Evolutionary conservation across 2,113 vertebrate species (phyloP), one percentile per base, ranked within the genome.

Genomic region (Cnemophilus loriae): DNA sequence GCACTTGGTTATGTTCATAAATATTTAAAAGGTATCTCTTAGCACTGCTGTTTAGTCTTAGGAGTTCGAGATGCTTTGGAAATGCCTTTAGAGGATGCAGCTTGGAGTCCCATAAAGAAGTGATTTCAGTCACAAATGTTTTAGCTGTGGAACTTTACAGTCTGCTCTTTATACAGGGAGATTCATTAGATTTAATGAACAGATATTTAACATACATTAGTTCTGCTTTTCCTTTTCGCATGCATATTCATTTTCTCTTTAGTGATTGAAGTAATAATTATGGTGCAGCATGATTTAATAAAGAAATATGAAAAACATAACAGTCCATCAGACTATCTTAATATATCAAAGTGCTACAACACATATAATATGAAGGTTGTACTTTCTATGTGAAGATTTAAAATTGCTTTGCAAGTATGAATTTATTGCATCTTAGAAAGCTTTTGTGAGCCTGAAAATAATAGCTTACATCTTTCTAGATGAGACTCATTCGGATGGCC

Each of bases 171-270:
- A 55, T 60, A 60, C 24, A 64, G 11, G 33, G 35, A 92, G 33
- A 90, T 90, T 84, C 13, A 84, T 95, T 91, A 91, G 74, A 60
- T 81, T 92, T 94, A 92, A 94, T 59, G 60, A 97, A 81, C 33
- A 71, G 67, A 89, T 24, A 50, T 79, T 95, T 95, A 94, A 60
- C 33, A 37, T 56, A 41, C 52, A 91, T 89, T 93, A 89, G 56
- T 74, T 93, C 63, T 70, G 56, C 42, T 90, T 90, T 93, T 94
- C 17, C 55, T 74, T 93, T 90, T 76, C 90, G 71, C 55, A 69
- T 82, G 61, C 82, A 87, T 90, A 95, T 90, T 95, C 27, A 74
- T 96, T 92, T 95, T 76, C n/a, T 68, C 32, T 92, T 91, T 53
- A 59, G 35, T 81, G 56, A 75, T 3, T 87, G 92, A 61, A 92